A percentile compares a stretch with the other conserved stretches of the same genome.
These are phyloP conservation scores for Limnothrissa miodon DNA, from an alignment of 2,113 vertebrate species.

Conservation along the genomic window DNA sequence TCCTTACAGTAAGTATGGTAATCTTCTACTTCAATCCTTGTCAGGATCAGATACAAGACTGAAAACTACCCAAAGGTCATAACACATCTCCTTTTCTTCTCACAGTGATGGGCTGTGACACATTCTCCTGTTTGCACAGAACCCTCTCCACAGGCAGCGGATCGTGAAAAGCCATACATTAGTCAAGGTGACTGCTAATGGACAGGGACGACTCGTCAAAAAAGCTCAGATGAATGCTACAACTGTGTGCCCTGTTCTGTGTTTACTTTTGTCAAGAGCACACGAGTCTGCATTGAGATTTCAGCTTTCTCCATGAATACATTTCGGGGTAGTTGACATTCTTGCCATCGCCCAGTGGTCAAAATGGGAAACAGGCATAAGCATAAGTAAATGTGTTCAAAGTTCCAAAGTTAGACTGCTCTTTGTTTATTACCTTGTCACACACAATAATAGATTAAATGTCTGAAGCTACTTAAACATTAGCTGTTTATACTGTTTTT, in stretches of 20 bases:
- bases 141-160: constrained; percentile 50
- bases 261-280: constrained; percentile 43
- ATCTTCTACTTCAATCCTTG: neutral
- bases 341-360: neutral
- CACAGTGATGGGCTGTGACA: constrained; percentile 10
- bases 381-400: neutral
- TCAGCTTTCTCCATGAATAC: constrained; percentile 48
- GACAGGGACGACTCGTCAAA: constrained; percentile 46
- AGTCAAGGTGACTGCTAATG: constrained; percentile 42
- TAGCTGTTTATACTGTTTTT: neutral
- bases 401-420: neutral
- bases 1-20: neutral
- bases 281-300: constrained; percentile 73
- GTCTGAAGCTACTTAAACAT: neutral
- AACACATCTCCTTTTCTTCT: neutral
- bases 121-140: constrained; percentile 56
- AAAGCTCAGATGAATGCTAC: constrained; percentile 48
- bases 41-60: neutral
- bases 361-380: neutral
- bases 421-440: neutral
- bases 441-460: neutral
- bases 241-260: constrained; percentile 60
- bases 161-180: constrained; percentile 69
- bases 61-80: neutral
- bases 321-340: constrained; percentile 5